Percentiles rank a stretch among this genome's conserved stretches.
Evolutionary conservation across 2,888 invertebrate species (phyloP).

Genomic region (Halocaridina rubra): DNA sequence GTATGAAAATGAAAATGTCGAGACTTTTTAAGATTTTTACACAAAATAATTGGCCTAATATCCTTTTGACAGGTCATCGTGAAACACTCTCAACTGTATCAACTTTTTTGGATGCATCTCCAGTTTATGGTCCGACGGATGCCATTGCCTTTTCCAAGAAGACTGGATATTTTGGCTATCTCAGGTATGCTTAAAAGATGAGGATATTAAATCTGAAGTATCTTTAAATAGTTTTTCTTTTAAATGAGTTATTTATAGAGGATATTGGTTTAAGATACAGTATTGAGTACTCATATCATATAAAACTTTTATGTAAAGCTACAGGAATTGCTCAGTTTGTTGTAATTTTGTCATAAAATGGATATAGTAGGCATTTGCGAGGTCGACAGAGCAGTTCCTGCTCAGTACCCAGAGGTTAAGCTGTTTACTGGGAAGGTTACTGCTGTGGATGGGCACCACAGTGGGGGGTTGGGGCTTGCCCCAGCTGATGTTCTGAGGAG

Average conservation of each 20-base stretch:
- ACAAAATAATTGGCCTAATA: too few relatives aligned
- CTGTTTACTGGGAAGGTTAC: too few relatives aligned
- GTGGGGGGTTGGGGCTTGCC: too few relatives aligned
- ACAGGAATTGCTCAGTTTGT: neutral
- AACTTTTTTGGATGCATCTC: constrained; percentile 59
- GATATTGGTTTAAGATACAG: neutral
- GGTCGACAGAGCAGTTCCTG: too few relatives aligned
- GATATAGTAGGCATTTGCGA: too few relatives aligned
- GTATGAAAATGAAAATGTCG: too few relatives aligned
- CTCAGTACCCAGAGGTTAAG: too few relatives aligned
- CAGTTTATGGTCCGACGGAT: constrained; percentile 54
- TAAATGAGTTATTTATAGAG: neutral
- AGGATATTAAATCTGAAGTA: neutral
- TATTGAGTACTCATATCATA: neutral
- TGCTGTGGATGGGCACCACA: too few relatives aligned
- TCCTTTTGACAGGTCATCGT: constrained; percentile 42
- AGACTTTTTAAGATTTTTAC: too few relatives aligned
- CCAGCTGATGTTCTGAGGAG: too few relatives aligned
- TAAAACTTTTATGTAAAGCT: neutral
- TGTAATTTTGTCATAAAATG: neutral
- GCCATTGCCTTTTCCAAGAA: constrained; percentile 48
- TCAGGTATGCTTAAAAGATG: constrained; percentile 38
- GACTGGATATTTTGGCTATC: constrained; percentile 58
- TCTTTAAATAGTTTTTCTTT: neutral
- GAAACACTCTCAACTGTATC: constrained; percentile 56